A percentile compares a stretch with the other conserved stretches of the same genome.
Evolutionary conservation across 2,113 vertebrate species (phyloP).

Genomic region (Albula glossodonta): DNA sequence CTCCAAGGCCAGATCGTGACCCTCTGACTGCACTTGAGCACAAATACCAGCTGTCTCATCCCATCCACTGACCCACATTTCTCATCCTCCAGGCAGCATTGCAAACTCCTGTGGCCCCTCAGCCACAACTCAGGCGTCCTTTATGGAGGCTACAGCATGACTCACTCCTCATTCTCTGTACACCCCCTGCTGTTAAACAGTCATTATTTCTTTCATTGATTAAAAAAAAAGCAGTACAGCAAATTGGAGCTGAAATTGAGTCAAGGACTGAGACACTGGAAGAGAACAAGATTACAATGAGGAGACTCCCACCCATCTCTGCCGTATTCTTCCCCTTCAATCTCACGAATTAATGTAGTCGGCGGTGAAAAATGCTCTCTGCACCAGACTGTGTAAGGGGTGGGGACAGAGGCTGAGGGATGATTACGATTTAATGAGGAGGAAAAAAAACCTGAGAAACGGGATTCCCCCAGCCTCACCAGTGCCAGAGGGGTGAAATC

Average conservation of each 20-base stretch:
- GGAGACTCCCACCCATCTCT: conserved; percentile 74
- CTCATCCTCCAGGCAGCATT: conserved; percentile 53
- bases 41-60: conserved; percentile 70
- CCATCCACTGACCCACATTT: conserved; percentile 71
- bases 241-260: conserved; percentile 50
- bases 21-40: conserved; percentile 40
- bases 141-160: conserved; percentile 8
- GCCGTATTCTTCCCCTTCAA: conserved; percentile 70
- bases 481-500: conserved; percentile 36
- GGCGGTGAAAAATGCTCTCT: conserved; percentile 69
- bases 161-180: neutral
- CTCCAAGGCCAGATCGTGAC: conserved; percentile 52
- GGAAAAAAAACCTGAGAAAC: conserved; percentile 56
- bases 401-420: conserved; percentile 65
- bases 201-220: conserved; percentile 34
- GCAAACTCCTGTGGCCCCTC: conserved; percentile 46
- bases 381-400: conserved; percentile 64
- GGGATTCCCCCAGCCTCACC: conserved; percentile 55
- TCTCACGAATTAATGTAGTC: conserved; percentile 77
- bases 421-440: conserved; percentile 62
- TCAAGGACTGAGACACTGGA: conserved; percentile 68
- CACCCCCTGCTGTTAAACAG: conserved; percentile 38
- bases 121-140: conserved; percentile 17
- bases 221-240: conserved; percentile 52
- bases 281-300: conserved; percentile 78